Evolutionary conservation across 2,888 invertebrate species (phyloP).

Genomic region (Andricus quercusramuli): DNA sequence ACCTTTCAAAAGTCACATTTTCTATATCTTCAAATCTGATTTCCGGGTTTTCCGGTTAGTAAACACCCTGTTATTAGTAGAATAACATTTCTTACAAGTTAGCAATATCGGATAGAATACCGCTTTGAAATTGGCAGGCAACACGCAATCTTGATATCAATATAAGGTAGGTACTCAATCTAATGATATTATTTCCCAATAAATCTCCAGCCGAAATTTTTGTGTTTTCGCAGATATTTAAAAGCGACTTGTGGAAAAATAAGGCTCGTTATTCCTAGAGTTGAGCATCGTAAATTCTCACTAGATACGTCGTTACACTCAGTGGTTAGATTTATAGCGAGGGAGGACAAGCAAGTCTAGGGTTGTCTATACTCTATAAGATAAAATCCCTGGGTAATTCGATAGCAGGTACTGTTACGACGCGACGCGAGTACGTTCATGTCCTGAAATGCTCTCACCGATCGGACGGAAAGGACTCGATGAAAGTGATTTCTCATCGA

Average conservation of each 20-base stretch:
- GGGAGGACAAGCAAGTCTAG: constrained; percentile 34
- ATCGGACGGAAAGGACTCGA: constrained; percentile 37
- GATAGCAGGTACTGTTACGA: constrained; percentile 27
- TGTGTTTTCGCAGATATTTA: background rate
- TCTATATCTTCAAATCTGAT: too few species aligned
- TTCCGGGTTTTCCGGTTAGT: too few species aligned
- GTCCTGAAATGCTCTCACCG: constrained; percentile 31
- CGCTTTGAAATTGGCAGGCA: background rate
- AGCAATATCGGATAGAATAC: too few species aligned
- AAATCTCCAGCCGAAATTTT: background rate
- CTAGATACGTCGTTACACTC: constrained; percentile 23
- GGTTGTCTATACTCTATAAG: constrained; percentile 21
- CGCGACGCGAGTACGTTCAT: constrained; percentile 23
- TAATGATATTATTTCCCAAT: background rate
- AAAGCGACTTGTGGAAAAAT: constrained; percentile 1
- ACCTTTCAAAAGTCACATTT: too few species aligned
- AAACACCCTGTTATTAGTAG: too few species aligned
- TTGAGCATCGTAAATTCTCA: constrained; percentile 36
- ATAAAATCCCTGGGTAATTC: constrained; percentile 39
- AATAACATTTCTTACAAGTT: too few species aligned
- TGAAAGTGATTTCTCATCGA: constrained; percentile 36
- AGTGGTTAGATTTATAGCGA: constrained; percentile 39
- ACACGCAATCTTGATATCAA: background rate
- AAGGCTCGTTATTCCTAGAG: constrained; percentile 24
- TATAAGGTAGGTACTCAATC: background rate